Evolutionary conservation across 2,797 vertebrate genomes (phyloP).

Genomic region (Cyclopterus lumpus): DNA sequence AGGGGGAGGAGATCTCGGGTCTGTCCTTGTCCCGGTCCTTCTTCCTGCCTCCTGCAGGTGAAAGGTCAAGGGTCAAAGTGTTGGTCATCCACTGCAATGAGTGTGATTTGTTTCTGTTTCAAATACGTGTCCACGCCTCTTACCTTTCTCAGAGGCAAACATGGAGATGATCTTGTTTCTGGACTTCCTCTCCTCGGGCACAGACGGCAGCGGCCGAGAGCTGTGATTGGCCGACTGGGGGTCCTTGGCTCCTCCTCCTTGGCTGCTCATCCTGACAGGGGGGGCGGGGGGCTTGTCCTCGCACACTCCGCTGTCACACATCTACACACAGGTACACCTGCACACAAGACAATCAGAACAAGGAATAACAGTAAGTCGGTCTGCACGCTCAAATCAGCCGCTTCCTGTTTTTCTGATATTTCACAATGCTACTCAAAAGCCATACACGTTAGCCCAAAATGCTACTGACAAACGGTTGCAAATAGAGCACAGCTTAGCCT

Average conservation of each 20-base stretch:
- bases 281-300: slow-evolving; percentile 98
- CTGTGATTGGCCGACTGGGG: slow-evolving; percentile 89
- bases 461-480: background rate
- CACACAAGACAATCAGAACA: slow-evolving; percentile 5
- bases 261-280: slow-evolving; percentile 97
- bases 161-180: slow-evolving; percentile 98
- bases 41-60: slow-evolving; percentile 88
- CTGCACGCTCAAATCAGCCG: background rate
- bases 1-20: slow-evolving; percentile 97
- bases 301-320: slow-evolving; percentile 98
- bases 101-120: background rate
- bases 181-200: slow-evolving; percentile 94
- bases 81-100: background rate
- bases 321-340: slow-evolving; percentile 86
- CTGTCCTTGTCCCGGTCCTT: slow-evolving; percentile 97
- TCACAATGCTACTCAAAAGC: slow-evolving; percentile 37
- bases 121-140: background rate
- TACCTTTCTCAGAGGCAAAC: slow-evolving; percentile 92
- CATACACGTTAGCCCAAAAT: background rate
- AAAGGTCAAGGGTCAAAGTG: slow-evolving; percentile 35
- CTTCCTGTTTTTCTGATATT: slow-evolving; percentile 62
- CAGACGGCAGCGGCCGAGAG: slow-evolving; percentile 93
- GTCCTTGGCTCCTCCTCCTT: slow-evolving; percentile 91
- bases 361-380: background rate
- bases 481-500: background rate